Base-by-base conservation (phyloP, 2,113 vertebrate species). In the Cnemophilus loriae region DNA sequence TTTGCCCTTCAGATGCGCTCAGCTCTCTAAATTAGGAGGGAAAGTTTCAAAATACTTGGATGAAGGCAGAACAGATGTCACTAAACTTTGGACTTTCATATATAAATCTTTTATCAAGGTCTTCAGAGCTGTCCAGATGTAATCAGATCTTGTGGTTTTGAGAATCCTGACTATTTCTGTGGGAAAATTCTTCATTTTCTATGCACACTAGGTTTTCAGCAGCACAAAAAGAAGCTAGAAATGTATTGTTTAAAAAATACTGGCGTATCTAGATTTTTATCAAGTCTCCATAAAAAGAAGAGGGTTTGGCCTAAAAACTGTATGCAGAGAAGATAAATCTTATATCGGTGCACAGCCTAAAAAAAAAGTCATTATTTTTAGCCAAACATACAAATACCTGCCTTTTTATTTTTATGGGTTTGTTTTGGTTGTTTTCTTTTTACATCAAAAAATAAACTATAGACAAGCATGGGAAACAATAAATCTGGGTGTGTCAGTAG, bases 391-490 rank as follows among this genome's bases (percentile, higher is more conserved):
- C n/a, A 92, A 89, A 78, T 94, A 86, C 13, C 8, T 87, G 24
- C 44, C 12, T 86, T 70, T 90, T 91, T 80, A 76, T 86, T 95
- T 94, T 81, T 92, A 60, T 13, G 35, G 21, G 32, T 59, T 92
- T 95, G 79, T 61, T 96, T 94, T 87, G 41, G 10, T 84, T 96
- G 3, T 12, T 79, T 89, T 88, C 88, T 84, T 90, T 90, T 92
- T 78, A 68, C 64, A 84, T 96, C 68, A 82, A 78, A 95, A 97
- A 95, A 96, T 93, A 95, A 93, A 92, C 79, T 61, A 49, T 81
- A 89, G 77, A 64, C 68, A 71, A 70, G 68, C 76, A 91, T 84
- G 80, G 96, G 96, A 97, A 97, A 94, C 90, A 92, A 90, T 96
- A 96, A 96, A 96, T 97, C 90, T 87, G 92, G 93, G 96, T 70